Base-by-base conservation (phyloP, 2,888 invertebrate species). In the Liopterus haemorrhoidalis region DNA sequence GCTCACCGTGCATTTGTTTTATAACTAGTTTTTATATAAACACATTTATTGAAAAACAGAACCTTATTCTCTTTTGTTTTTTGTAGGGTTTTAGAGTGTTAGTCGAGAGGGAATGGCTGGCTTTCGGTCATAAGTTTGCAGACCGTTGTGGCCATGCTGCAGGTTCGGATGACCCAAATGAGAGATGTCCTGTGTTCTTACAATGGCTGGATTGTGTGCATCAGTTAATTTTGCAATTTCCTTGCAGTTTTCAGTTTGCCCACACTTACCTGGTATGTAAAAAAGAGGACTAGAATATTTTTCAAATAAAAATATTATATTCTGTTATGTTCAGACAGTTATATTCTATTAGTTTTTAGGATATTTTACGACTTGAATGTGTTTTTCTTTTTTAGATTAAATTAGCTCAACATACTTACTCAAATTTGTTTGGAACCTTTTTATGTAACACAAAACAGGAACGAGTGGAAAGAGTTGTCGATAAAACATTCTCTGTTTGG, bases 181-280 rank as follows among this genome's bases (percentile, higher is more conserved):
- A 99, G 70, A 77, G 94, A 22, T 94, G 94, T 62, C 97, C 97
- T 3, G 90, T 97, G 56, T 99, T 99, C 73, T 73, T 97, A 49
- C 97, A 99, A 70, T 99, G 95, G 93, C 74, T 99, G 28, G 97
- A 97, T 68, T 88, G 94, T 62, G 87, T 97, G 3, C 88, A 94
- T 70, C 97, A 99, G 70, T 75, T 95, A 53, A 76, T 84, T 60
- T 64, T 73, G 48, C 93, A 95, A 71, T 93, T 86, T 68, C 89
- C 92, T 1, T 89, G 89, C 68, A 84, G 85, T 64, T 99, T 99
- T 72, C 90, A 97, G 72, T 96, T 97, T 72, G 93, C 92, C 54
- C 81, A 88, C 62, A 83, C 87, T 3, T 97, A 88, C 66, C 72
- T 97, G 76, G 95, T 95, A 59, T 75, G 78, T 70, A 48, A 28